These are phyloP conservation scores for Scomber japonicus DNA, from an alignment of 2,113 vertebrate genomes.

Conservation along the genomic window DNA sequence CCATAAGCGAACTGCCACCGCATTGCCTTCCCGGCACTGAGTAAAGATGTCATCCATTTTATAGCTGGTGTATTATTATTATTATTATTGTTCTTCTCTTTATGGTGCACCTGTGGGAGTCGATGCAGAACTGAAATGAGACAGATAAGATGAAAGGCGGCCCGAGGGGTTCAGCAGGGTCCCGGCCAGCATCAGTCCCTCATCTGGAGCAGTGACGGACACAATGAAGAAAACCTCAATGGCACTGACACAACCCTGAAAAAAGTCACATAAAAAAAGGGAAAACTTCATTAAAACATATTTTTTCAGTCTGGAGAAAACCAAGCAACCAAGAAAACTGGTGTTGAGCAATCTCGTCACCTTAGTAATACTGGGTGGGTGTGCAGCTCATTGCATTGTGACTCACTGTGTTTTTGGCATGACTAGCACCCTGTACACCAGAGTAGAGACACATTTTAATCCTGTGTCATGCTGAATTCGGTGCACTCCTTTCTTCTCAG, in stretches of 20 bases:
- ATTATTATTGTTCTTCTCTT: constrained; percentile 39
- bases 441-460: neutral
- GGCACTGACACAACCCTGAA: constrained; percentile 18
- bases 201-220: constrained; percentile 49
- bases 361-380: constrained; percentile 43
- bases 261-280: neutral
- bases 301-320: neutral
- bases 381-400: constrained; percentile 22
- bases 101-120: constrained; percentile 25
- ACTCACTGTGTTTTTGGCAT: constrained; percentile 44
- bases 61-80: neutral
- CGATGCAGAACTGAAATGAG: constrained; percentile 38
- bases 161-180: constrained; percentile 54
- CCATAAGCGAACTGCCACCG: constrained; percentile 96
- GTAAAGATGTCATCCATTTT: constrained; percentile 98
- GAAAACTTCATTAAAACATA: neutral
- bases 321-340: neutral
- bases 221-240: neutral
- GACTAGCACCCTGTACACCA: constrained; percentile 12
- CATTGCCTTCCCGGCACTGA: constrained; percentile 97
- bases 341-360: constrained; percentile 43
- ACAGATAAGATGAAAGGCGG: constrained; percentile 24
- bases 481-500: neutral
- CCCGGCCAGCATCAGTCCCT: constrained; percentile 75
- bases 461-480: too few species aligned